A percentile compares a stretch with the other conserved stretches of the same genome.
These are phyloP conservation scores for Mormyrus iriodes DNA, from an alignment of 2,113 vertebrate species.

Conservation along the genomic window DNA sequence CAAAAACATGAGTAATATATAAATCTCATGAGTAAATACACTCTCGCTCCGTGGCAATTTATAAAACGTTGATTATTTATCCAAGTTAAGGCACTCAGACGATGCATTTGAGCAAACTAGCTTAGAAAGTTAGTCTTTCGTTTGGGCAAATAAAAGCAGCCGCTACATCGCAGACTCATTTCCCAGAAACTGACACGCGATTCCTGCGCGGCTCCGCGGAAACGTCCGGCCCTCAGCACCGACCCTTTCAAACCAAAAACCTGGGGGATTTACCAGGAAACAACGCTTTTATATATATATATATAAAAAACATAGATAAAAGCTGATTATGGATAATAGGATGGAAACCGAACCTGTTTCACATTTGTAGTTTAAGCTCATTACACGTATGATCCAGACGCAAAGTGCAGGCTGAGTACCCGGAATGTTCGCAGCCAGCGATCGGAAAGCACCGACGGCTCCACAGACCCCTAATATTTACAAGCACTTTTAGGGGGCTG, in stretches of 20 bases:
- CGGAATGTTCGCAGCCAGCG: background rate
- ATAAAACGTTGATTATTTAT: background rate
- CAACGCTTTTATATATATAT: background rate
- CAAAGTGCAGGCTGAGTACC: slow-evolving; percentile 8
- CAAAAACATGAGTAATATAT: background rate
- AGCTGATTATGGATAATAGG: background rate
- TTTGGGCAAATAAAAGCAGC: background rate
- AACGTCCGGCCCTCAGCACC: background rate
- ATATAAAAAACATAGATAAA: background rate
- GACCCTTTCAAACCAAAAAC: background rate
- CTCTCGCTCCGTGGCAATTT: background rate
- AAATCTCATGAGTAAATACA: background rate
- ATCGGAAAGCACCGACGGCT: background rate
- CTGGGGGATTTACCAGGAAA: background rate
- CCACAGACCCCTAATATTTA: background rate
- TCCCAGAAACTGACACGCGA: too few species aligned
- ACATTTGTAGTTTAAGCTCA: background rate
- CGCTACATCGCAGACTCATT: background rate
- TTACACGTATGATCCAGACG: slow-evolving; percentile 19
- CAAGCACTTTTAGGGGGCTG: slow-evolving; percentile 3
- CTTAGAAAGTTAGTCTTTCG: background rate
- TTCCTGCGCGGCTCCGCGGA: background rate
- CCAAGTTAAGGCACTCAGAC: background rate
- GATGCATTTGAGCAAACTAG: background rate
- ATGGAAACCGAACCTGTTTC: background rate